Percentiles rank a stretch among this genome's conserved stretches.
These are phyloP conservation scores for Gonioctena quinquepunctata DNA, from an alignment of 1,140 invertebrate species.

Conservation along the genomic window DNA sequence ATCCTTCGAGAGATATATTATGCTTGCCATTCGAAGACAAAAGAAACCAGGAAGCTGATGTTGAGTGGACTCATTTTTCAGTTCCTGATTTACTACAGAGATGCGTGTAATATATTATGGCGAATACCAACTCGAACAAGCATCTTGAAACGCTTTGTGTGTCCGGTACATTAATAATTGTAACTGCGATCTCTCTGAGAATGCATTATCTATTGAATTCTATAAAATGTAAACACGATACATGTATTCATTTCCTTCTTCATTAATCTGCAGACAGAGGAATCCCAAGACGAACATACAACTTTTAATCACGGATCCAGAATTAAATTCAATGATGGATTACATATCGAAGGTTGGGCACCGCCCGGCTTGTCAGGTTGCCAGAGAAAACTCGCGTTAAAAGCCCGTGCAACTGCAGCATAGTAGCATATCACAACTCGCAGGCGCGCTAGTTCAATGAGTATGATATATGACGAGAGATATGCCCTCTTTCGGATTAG, in stretches of 20 bases:
- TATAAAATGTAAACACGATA: not conserved
- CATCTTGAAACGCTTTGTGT: not conserved
- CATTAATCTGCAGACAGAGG: too few species aligned
- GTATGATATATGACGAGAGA: too few species aligned
- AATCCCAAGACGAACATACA: too few species aligned
- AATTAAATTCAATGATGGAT: too few species aligned
- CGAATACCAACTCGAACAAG: not conserved
- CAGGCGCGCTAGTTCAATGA: too few species aligned
- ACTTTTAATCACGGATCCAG: too few species aligned
- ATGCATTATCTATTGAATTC: not conserved
- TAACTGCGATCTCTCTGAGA: not conserved
- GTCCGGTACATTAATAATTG: not conserved
- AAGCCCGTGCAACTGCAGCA: too few species aligned
- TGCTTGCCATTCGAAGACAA: not conserved
- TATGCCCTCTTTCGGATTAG: too few species aligned
- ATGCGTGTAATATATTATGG: not conserved
- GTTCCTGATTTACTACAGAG: not conserved
- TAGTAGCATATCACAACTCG: too few species aligned
- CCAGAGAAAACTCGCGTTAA: too few species aligned
- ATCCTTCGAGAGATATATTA: not conserved
- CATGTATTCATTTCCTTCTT: not conserved
- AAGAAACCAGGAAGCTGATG: slow-evolving; percentile 1
- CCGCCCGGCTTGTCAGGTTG: too few species aligned
- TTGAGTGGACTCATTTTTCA: not conserved
- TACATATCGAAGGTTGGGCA: too few species aligned